Evolutionary conservation across 2,113 vertebrate genomes (phyloP), one percentile per base, ranked within the genome.

Genomic region (Pongo abelii): DNA sequence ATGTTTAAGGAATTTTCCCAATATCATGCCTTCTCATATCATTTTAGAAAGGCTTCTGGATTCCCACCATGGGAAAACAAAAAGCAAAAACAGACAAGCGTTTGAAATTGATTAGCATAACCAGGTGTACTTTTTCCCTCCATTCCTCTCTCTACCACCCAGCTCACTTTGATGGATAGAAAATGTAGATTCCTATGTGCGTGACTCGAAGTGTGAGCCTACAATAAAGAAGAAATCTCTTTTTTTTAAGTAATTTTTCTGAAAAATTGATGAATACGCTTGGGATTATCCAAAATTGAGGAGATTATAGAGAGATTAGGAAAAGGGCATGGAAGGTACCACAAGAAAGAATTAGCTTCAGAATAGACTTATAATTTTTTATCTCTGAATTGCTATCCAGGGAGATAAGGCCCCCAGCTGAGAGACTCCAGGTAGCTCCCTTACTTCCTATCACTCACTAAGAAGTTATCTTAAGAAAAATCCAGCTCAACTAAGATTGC

Each of bases 381-480:
- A 25, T 13, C 57, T n/a, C 32, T 12, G 38, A 69, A 17, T 3
- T 38, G 25, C 38, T 25, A 1, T 3, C 17, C 1, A 0, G 16
- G 6, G 11, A n/a, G 40, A 72, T 2, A 0, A 32, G 2, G 1
- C 1, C 20, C 1, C 20, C 40, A 3, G 8, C 0, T 17, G 16
- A 77, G 30, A 38, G 4, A 32, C 8, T 38, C 30, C 16, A 25
- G 20, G 0, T 0, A 81, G 30, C 18, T 40, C 13, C 1, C 1
- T 74, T 4, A 55, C 1, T 57, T 40, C 30, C 8, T 32, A 5
- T 25, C 40, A 50, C 12, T 12, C 12, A 5, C 3, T 1, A 35
- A 67, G 55, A 17, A 23, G 4, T 35, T n/a, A 23, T 0, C 48
- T 50, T 43, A 43, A 43, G 43, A 43, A 43, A 43, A 43, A 43